Base-by-base conservation (phyloP, 1,140 invertebrate genomes). In the Batillaria attramentaria region DNA sequence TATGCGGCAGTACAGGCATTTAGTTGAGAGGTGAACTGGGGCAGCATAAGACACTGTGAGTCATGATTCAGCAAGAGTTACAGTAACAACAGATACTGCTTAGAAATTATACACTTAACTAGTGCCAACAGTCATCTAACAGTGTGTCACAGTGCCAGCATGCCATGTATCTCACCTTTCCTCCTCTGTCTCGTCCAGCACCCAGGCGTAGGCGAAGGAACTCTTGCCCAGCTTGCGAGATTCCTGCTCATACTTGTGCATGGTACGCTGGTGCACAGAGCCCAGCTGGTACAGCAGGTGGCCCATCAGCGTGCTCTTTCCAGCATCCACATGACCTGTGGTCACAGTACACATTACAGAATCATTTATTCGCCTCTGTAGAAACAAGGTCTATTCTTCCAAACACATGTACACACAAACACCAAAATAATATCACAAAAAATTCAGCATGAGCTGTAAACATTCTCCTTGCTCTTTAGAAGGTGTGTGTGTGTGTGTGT, bases 141-240 rank as follows among this genome's bases (percentile, higher is more conserved):
- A n/a, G n/a, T n/a, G n/a, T n/a, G n/a, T n/a, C n/a, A n/a, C n/a
- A n/a, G n/a, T n/a, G n/a, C n/a, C n/a, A 62, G 57, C 24, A 62
- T 24, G 33, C 50, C 3, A 50, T 50, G 42, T 54, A 24, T 13
- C n/a, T 62, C 92, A 95, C 93, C 98, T 94, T 92, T 99, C 98
- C 92, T 99, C 98, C 13, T 97, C 97, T 80, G 97, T 99, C 92
- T 99, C 97, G 92, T 99, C 99, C n/a, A 99, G 91, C 16, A 99
- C 97, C 98, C 98, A 99, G 24, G 98, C 98, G 92, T 97, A 99
- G 91, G 97, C 95, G 88, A 99, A 99, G 65, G 97, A 98, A 83
- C 98, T 96, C 91, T 99, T 99, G 0, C 99, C 99, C 82, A 98
- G 91, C 90, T 99, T 99, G 88, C 97, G 97, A 72, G 98, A 98